phyloP scores from a whole-genome alignment of 2,888 invertebrate genomes.

The Iselma pallidipennis region DNA sequence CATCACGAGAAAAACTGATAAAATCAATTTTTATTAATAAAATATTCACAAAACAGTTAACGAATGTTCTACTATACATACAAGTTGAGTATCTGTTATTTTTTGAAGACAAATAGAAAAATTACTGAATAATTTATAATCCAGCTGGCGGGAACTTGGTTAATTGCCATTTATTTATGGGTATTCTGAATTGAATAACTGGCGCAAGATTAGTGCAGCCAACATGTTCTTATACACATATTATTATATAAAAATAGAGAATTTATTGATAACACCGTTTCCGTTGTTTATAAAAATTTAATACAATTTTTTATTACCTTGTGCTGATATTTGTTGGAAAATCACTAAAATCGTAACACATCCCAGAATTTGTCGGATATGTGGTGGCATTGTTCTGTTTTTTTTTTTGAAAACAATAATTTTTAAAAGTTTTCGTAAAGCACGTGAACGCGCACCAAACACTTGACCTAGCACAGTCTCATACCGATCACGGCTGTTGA shows the following conservation, averaged over 20 bases:
- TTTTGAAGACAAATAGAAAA: background rate
- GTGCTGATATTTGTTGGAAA: conserved; percentile 28
- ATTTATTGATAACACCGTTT: background rate
- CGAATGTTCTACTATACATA: too few species aligned
- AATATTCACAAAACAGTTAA: too few species aligned
- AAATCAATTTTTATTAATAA: too few species aligned
- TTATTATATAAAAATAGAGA: background rate
- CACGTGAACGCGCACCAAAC: conserved; percentile 31
- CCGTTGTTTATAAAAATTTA: background rate
- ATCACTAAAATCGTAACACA: conserved; percentile 22
- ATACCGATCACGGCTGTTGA: conserved; percentile 24
- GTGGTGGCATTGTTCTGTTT: conserved; percentile 25
- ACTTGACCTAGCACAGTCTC: conserved; percentile 23
- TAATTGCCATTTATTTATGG: background rate
- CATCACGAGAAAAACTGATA: too few species aligned
- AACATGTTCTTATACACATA: background rate
- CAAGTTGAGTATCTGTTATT: too few species aligned
- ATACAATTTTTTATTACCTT: conserved; percentile 38
- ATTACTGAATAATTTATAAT: background rate
- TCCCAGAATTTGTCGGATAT: conserved; percentile 29
- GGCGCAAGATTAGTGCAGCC: background rate
- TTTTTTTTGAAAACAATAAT: background rate
- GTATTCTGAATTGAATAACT: background rate
- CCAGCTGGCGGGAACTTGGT: background rate
- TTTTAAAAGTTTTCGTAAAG: conserved; percentile 9